Base-by-base conservation (phyloP, 2,113 vertebrate genomes). In the Eolophus roseicapilla region DNA sequence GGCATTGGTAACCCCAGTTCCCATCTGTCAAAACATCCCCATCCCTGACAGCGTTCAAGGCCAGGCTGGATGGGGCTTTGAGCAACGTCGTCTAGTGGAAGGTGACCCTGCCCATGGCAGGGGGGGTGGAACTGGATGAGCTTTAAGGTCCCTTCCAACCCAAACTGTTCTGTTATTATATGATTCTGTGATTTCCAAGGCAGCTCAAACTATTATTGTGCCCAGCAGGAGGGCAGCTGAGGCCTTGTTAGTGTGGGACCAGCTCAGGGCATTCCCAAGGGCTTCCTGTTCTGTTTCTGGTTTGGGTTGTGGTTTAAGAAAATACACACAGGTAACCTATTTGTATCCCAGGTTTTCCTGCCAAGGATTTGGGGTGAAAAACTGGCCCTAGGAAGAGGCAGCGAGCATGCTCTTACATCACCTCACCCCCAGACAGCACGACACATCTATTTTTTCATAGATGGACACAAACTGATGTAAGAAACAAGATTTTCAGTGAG, bases 341-440 rank as follows among this genome's bases (percentile, higher is more conserved):
- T 60, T 39, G 37, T 17, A n/a, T 31, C 65, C 20, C 71, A 19
- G 6, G 11, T 77, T 64, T 43, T 16, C 31, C 16, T 31, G 19
- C 17, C 1, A 6, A 57, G 28, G 29, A 11, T 80, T 80, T 74
- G 46, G 27, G 21, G 31, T 52, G 50, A 24, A 59, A 91, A 57
- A 78, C 11, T 8, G 43, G 31, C 25, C 18, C 1, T 2, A 10
- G 8, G 16, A 23, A 21, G 27, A 59, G 11, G 70, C 15, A 59
- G 37, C 1, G 3, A 65, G 33, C 2, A 2, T 63, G 39, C 4
- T 21, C 57, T 13, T 20, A 31, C 0, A 1, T 13, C 33, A 21
- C 10, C 28, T 74, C 24, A 12, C 11, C 29, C 21, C n/a, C 43
- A 43, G 59, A 10, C 12, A 39, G 74, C 67, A 60, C 0, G 0